These are phyloP conservation scores for Paracentrotus lividus DNA, from an alignment of 53 echinoderm and acorn worm species.

Conservation along the genomic window DNA sequence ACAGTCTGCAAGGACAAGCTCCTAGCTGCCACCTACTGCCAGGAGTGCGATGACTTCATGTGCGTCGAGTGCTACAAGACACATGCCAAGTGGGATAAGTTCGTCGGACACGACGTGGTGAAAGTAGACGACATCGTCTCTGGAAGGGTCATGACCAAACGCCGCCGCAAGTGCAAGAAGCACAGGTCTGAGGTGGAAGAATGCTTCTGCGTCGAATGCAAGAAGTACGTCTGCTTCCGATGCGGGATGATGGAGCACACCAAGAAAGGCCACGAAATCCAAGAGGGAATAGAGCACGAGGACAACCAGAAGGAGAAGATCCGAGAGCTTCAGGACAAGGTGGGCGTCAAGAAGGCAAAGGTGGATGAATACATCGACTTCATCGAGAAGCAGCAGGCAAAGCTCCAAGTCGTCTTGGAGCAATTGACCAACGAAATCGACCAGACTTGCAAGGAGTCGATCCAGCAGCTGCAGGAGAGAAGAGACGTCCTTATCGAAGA, in stretches of 20 bases:
- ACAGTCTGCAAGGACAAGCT: conserved; percentile 33
- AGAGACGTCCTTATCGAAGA: conserved; percentile 42
- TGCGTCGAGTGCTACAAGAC: conserved; percentile 55
- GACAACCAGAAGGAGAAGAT: conserved; percentile 55
- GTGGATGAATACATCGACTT: conserved; percentile 34
- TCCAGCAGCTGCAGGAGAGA: conserved; percentile 54
- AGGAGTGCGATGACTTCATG: conserved; percentile 55
- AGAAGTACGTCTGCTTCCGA: conserved; percentile 64
- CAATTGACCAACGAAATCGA: conserved; percentile 14
- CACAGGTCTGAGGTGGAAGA: conserved; percentile 46
- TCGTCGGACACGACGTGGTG: conserved; percentile 25
- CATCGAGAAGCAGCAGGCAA: conserved; percentile 49
- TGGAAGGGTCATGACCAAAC: conserved; percentile 12
- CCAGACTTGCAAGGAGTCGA: conserved; percentile 52
- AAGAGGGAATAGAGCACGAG: conserved; percentile 51
- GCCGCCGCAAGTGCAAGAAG: conserved; percentile 56
- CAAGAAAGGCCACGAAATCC: conserved; percentile 33
- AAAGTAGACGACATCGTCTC: conserved; percentile 47
- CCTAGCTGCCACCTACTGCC: conserved; percentile 51
- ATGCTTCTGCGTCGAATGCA: conserved; percentile 56
- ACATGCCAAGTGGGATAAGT: conserved; percentile 58
- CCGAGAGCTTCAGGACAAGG: not conserved
- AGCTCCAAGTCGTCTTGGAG: not conserved
- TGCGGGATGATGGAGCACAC: conserved; percentile 60
- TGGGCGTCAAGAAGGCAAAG: conserved; percentile 1